Base-by-base conservation (phyloP, 2,797 vertebrate genomes). In the Sphaeramia orbicularis region DNA sequence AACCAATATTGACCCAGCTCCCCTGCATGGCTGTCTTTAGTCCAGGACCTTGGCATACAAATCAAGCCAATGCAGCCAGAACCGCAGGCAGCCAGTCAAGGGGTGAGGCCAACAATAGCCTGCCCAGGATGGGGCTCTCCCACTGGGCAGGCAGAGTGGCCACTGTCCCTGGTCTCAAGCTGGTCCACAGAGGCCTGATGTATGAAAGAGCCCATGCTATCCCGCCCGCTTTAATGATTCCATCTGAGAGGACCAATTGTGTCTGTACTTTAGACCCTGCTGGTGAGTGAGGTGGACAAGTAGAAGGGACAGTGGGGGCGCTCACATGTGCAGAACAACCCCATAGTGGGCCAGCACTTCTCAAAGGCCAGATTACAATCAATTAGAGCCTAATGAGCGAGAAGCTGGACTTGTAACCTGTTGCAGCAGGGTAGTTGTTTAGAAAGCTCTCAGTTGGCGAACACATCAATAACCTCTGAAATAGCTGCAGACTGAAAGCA, bases 1-100 rank as follows among this genome's bases (percentile, higher is more conserved):
- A 95, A 92, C 93, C 94, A 95, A 91, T 93, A 94, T 93, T 96
- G 95, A 94, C 93, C 89, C 81, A 88, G 90, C 91, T 87, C 90
- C 95, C 95, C 95, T 76, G 79, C 84, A 73, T 52, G 87, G 90
- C 81, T 75, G 77, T 86, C 93, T 96, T 94, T 93, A 94, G 93
- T 93, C 84, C 80, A 79, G 86, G 84, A 85, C 91, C 91, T 91
- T 90, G 91, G 92, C 91, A 94, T 92, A 92, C 90, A 90, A 92
- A 93, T 93, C 90, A 91, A 93, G 87, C 88, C 92, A 86, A 89
- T 93, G 91, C 87, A 91, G 88, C 85, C 87, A 75, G 84, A 93
- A 86, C 94, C 85, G 41, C 93, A 93, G 94, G 94, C 90, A 90
- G 84, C 83, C 72, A 90, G 86, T 90, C 85, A 91, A 92, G 88